Percentiles rank a stretch among this genome's conserved stretches.
phyloP scores from a whole-genome alignment of 2,888 invertebrate genomes.

The Rhagium mordax region DNA sequence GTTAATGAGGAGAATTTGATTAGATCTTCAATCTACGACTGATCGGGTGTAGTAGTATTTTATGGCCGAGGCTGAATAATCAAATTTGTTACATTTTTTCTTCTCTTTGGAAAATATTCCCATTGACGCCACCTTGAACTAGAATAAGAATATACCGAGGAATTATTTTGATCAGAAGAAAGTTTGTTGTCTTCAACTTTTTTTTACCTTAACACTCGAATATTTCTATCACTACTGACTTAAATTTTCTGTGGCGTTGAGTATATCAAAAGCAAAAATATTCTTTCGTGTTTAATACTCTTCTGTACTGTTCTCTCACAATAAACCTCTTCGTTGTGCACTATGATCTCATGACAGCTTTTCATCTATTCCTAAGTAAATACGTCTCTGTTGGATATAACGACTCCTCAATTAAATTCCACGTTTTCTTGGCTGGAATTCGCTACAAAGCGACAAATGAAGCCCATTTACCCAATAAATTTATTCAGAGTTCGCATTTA shows the following conservation, averaged over 20 bases:
- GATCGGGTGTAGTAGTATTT: not conserved
- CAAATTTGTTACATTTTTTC: conserved; percentile 14
- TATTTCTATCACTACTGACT: no score
- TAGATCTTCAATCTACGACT: not conserved
- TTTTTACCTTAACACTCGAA: no score
- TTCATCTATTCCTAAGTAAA: not conserved
- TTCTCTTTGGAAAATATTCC: conserved; percentile 1
- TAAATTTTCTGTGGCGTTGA: no score
- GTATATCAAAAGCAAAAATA: no score
- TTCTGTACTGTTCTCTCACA: not conserved
- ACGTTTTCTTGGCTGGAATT: not conserved
- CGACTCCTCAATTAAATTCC: not conserved
- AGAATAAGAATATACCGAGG: no score
- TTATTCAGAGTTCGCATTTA: not conserved
- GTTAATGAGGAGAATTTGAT: not conserved
- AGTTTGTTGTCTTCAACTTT: no score
- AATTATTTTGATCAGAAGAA: no score
- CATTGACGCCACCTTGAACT: not conserved
- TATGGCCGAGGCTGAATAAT: conserved; percentile 16
- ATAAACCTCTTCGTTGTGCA: not conserved
- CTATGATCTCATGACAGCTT: not conserved
- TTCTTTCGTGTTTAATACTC: no score
- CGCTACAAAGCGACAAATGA: not conserved
- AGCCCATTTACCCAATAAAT: not conserved
- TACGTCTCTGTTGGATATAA: not conserved